Percentiles rank a stretch among this genome's conserved stretches.
Evolutionary conservation across 2,797 vertebrate genomes (phyloP).

Genomic region (Sebastes oblongus): DNA sequence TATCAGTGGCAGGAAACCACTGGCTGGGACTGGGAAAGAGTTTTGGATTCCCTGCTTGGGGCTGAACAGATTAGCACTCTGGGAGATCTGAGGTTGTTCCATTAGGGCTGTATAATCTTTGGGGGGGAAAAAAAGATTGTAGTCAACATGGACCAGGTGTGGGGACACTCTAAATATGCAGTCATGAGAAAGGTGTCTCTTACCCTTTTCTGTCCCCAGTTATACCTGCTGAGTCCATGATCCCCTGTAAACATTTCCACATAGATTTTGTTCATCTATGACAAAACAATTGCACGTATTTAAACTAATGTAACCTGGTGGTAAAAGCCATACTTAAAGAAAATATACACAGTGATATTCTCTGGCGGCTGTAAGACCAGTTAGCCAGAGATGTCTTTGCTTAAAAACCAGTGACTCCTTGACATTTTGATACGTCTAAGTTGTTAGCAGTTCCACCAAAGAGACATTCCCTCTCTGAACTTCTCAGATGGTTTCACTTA

Average conservation of each 20-base stretch:
- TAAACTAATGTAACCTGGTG: not conserved
- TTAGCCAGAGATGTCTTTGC: too few relatives aligned
- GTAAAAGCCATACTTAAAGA: too few relatives aligned
- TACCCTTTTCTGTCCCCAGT: not conserved
- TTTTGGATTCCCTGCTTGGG: conserved; percentile 1
- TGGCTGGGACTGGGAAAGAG: conserved; percentile 6
- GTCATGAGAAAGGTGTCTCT: not conserved
- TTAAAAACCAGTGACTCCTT: too few relatives aligned
- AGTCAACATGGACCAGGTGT: not conserved
- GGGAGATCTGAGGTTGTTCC: conserved; percentile 10
- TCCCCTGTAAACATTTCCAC: not conserved
- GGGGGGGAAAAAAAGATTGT: not conserved
- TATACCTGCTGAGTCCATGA: not conserved
- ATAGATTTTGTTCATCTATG: not conserved
- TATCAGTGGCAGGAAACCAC: conserved; percentile 22
- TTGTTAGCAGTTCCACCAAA: too few relatives aligned
- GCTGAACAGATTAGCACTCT: conserved; percentile 22
- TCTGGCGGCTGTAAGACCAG: too few relatives aligned
- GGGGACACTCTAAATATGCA: not conserved
- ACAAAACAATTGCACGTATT: not conserved
- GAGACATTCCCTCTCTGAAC: too few relatives aligned
- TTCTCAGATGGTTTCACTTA: not conserved
- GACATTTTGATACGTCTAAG: too few relatives aligned
- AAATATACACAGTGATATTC: too few relatives aligned
- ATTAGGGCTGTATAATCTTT: conserved; percentile 2